Percentiles rank a stretch among this genome's conserved stretches.
These are phyloP conservation scores for Epinephelus cyanopodus DNA, from an alignment of 2,113 vertebrate genomes.

Conservation along the genomic window DNA sequence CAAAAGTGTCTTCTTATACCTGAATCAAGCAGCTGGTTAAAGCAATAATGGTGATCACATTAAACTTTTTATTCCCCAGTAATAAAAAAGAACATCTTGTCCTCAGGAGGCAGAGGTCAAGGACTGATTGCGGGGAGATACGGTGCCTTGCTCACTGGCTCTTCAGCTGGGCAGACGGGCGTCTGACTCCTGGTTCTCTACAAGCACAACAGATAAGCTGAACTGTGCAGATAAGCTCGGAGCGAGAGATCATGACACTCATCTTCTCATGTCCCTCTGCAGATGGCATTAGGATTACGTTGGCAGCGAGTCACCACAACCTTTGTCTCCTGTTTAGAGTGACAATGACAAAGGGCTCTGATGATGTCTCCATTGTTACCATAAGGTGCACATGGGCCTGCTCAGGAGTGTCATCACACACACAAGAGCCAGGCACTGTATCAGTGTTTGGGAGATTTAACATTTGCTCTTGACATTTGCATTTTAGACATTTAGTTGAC, in stretches of 20 bases:
- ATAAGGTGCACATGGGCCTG: not conserved
- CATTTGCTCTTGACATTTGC: not conserved
- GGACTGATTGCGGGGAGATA: not conserved
- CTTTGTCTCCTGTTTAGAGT: slow-evolving; percentile 34
- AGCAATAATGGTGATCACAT: not conserved
- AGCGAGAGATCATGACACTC: slow-evolving; percentile 32
- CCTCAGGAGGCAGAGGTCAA: slow-evolving; percentile 16
- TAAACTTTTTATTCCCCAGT: not conserved
- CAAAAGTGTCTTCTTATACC: not conserved
- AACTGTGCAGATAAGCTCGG: slow-evolving; percentile 38
- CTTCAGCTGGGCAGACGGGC: not conserved
- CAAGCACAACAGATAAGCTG: slow-evolving; percentile 5
- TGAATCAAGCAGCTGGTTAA: not conserved
- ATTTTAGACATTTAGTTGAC: not conserved
- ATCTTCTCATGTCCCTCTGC: slow-evolving; percentile 39
- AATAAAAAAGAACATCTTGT: not conserved
- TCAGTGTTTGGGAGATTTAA: not conserved
- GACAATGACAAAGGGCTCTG: slow-evolving; percentile 17
- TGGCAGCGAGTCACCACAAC: slow-evolving; percentile 9
- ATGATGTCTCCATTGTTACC: not conserved
- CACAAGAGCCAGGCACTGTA: not conserved
- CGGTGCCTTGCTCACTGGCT: slow-evolving; percentile 24
- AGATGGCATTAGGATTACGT: slow-evolving; percentile 46
- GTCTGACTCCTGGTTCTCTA: not conserved
- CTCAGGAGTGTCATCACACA: not conserved